Percentiles rank a stretch among this genome's conserved stretches.
Evolutionary conservation across 2,888 invertebrate species (phyloP).

Genomic region (Anaspis maculata): DNA sequence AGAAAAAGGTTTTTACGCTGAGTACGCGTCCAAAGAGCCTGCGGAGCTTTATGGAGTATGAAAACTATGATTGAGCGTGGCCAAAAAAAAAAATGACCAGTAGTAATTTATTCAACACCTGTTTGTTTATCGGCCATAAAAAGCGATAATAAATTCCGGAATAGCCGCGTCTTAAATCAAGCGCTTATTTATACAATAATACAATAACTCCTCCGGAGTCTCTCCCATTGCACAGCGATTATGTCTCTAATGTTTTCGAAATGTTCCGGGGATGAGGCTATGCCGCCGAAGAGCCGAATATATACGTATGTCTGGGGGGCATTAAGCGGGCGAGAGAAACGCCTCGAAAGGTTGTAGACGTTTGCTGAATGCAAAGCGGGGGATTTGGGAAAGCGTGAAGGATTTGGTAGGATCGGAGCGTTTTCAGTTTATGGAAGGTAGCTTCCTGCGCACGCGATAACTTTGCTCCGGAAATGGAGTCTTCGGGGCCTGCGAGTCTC

Average conservation of each 20-base stretch:
- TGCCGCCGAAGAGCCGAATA: conserved; percentile 10
- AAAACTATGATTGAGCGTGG: too few species aligned
- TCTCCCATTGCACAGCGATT: too few species aligned
- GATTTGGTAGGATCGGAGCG: conserved; percentile 38
- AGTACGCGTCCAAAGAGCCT: too few species aligned
- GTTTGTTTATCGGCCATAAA: conserved; percentile 11
- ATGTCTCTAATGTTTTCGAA: conserved; percentile 16
- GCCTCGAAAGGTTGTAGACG: conserved; percentile 29
- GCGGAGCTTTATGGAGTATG: too few species aligned
- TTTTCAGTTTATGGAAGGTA: conserved; percentile 37
- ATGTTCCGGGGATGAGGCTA: too few species aligned
- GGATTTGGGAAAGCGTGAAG: conserved; percentile 36
- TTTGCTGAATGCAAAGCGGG: conserved; percentile 38
- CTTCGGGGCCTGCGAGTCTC: too few species aligned
- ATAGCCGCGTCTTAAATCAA: conserved; percentile 10
- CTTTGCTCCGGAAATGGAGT: conserved; percentile 25
- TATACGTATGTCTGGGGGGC: too few species aligned
- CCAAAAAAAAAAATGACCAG: conserved; percentile 7
- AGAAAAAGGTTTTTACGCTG: too few species aligned
- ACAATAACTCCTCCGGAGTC: conserved; percentile 9
- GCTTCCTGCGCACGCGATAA: conserved; percentile 36
- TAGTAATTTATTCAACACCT: conserved; percentile 14
- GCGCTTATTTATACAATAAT: conserved; percentile 12
- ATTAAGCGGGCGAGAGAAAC: conserved; percentile 11
- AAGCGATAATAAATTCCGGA: conserved; percentile 9